phyloP scores from a whole-genome alignment of 2,113 vertebrate species.

The Varanus salvator region DNA sequence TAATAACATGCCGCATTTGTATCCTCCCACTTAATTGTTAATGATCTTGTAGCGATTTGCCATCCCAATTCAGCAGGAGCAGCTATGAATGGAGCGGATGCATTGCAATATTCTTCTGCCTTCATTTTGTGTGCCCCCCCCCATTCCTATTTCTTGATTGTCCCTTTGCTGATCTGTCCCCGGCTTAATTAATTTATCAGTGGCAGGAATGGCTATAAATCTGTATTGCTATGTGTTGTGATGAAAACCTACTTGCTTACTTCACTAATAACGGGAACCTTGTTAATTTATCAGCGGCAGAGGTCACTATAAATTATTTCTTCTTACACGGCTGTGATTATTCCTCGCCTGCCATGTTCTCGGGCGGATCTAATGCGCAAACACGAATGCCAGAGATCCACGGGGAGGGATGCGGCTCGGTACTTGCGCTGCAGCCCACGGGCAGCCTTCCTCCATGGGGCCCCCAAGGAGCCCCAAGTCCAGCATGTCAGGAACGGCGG shows the following conservation, averaged over 20 bases:
- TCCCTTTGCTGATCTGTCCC: background rate
- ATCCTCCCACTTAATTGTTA: too few species aligned
- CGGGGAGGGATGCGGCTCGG: too few species aligned
- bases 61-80: too few species aligned
- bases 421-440: too few species aligned
- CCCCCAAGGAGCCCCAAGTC: too few species aligned
- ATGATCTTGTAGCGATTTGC: too few species aligned
- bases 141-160: background rate
- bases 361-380: background rate
- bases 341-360: background rate
- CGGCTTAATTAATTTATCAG: constrained; percentile 1
- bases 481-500: too few species aligned
- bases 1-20: too few species aligned
- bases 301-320: constrained; percentile 7
- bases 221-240: background rate
- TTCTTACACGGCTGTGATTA: background rate
- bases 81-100: too few species aligned
- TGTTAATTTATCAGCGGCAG: constrained; percentile 19
- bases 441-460: too few species aligned
- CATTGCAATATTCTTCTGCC: too few species aligned
- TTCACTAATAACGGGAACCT: background rate
- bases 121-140: too few species aligned
- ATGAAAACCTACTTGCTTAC: background rate
- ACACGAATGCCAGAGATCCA: background rate
- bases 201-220: background rate